Evolutionary conservation across 2,113 vertebrate genomes (phyloP), one percentile per base, ranked within the genome.

Genomic region (Vulpes ferrilata): DNA sequence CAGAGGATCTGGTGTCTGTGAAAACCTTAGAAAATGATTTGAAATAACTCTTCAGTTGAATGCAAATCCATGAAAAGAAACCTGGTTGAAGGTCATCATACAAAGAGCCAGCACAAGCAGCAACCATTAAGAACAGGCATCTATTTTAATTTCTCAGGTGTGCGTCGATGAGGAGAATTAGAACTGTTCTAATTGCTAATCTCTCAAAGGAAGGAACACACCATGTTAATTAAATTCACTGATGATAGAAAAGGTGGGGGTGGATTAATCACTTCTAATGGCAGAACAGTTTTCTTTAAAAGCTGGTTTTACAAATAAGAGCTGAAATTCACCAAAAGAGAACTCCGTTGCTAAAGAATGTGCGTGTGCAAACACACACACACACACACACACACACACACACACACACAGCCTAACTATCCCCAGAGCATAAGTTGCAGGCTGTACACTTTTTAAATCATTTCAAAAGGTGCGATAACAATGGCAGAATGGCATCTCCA

Each of bases 161-260:
- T 97, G 74, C 82, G 32, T 93, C 94, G 92, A 82, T 43, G 89
- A 93, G 89, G 65, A 76, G 71, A 96, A 71, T 71, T 95, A 79
- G 89, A 90, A 82, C 71, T 60, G 60, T 88, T 93, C 83, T 95
- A 88, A 96, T 86, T 96, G 92, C 92, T 95, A 91, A 91, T 96
- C 95, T 95, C 73, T 93, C 89, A 87, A 85, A 96, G 92, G 90
- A 95, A 96, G 85, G 57, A 88, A 85, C 57, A 83, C 48, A 79
- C 67, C 87, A 83, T 51, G 92, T 92, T 96, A 96, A 97, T 97
- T 96, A 96, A 95, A 95, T 96, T 95, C 96, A 95, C 92, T 12
- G 86, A 95, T 92, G 97, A 84, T 32, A 86, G 95, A 89, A 97
- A 96, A 87, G 73, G 83, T 83, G 94, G 67, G 88, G 92, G 90